These are phyloP conservation scores for Hephaestus fuliginosus DNA, from an alignment of 2,797 vertebrate genomes.

Conservation along the genomic window DNA sequence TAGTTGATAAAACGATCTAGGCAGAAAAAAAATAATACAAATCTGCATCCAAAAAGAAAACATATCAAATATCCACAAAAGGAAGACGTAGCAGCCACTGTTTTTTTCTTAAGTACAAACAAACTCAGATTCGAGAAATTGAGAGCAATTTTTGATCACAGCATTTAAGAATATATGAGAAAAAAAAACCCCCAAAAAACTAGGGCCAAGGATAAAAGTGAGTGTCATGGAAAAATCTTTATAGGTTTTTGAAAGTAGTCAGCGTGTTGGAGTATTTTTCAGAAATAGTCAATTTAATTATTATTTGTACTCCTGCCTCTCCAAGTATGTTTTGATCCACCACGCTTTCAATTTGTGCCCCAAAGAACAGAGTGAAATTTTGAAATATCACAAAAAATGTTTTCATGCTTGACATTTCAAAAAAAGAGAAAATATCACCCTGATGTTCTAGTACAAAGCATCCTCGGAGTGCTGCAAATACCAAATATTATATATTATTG, in stretches of 20 bases:
- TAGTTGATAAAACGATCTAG: neutral
- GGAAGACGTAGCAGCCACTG: neutral
- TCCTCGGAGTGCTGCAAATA: neutral
- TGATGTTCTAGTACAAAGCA: neutral
- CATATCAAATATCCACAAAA: constrained; percentile 6
- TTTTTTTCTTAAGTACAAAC: neutral
- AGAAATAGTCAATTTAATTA: neutral
- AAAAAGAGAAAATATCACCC: neutral
- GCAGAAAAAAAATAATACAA: neutral
- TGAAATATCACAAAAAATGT: neutral
- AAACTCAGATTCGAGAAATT: neutral
- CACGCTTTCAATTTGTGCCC: neutral
- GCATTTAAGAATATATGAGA: neutral
- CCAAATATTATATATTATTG: neutral
- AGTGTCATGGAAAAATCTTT: neutral
- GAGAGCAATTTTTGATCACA: neutral
- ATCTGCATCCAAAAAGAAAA: neutral
- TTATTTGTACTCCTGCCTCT: neutral
- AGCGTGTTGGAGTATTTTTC: neutral
- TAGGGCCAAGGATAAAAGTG: neutral
- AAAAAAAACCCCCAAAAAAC: neutral
- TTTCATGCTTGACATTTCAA: neutral
- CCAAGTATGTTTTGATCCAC: neutral
- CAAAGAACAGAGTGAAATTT: neutral
- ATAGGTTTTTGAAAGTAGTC: neutral